Percentiles rank a stretch among this genome's conserved stretches.
Evolutionary conservation across 2,113 vertebrate species (phyloP).

Genomic region (Cisticola juncidis): DNA sequence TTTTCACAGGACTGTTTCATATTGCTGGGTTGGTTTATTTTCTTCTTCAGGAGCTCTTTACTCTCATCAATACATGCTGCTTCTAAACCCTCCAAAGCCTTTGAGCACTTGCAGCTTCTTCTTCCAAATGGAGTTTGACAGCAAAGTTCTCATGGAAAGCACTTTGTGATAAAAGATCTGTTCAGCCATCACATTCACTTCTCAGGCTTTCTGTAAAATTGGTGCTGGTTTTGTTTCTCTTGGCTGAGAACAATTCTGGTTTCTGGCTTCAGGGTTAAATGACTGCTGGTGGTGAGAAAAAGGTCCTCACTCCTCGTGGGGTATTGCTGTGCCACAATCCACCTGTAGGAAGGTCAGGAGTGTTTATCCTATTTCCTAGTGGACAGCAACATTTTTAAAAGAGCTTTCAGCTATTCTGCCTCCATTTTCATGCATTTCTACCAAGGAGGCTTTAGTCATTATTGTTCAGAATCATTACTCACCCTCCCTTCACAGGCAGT

Average conservation of each 20-base stretch:
- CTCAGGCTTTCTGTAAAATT: neutral
- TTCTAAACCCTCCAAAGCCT: neutral
- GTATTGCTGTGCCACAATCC: neutral
- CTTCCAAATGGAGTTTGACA: neutral
- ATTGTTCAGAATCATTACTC: neutral
- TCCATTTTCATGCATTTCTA: neutral
- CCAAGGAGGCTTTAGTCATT: neutral
- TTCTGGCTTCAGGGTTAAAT: neutral
- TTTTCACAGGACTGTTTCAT: neutral
- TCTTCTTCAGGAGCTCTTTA: neutral
- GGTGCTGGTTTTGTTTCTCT: neutral
- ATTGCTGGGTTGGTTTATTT: neutral
- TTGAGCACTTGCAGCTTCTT: neutral
- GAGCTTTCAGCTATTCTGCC: neutral
- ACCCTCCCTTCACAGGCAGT: neutral
- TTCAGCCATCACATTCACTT: neutral
- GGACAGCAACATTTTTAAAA: neutral
- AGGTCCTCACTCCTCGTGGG: neutral
- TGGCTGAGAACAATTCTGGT: neutral
- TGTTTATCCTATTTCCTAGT: neutral
- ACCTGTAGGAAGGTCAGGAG: neutral
- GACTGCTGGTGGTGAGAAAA: neutral
- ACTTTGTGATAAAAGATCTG: neutral
- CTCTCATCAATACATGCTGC: neutral
- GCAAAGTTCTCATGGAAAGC: neutral